phyloP scores from a whole-genome alignment of 2,888 invertebrate species.

The Polymixis flavicincta region DNA sequence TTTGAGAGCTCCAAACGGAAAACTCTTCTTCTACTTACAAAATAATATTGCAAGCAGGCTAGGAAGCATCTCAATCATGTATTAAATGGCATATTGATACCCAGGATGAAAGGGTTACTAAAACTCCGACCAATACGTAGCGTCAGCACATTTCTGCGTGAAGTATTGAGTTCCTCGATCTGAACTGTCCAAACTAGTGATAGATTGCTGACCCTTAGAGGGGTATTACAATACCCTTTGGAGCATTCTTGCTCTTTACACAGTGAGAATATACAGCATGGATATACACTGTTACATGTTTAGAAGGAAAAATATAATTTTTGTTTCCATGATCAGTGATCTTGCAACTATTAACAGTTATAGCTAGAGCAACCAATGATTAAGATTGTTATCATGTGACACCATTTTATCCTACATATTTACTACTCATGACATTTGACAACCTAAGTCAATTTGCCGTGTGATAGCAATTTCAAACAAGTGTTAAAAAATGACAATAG shows the following conservation, averaged over 20 bases:
- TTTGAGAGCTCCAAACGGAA: too few species aligned
- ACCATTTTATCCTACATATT: too few species aligned
- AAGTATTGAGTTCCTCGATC: conserved; percentile 17
- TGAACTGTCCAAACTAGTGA: conserved; percentile 37
- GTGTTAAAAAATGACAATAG: too few species aligned
- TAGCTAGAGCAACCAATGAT: too few species aligned
- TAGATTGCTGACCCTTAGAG: conserved; percentile 30
- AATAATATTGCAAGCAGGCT: background rate
- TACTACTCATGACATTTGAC: too few species aligned
- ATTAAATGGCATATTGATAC: background rate
- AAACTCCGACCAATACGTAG: background rate
- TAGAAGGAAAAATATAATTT: background rate
- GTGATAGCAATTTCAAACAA: too few species aligned
- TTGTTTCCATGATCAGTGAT: background rate
- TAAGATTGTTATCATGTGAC: too few species aligned
- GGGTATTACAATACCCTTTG: conserved; percentile 11
- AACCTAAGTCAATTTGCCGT: too few species aligned
- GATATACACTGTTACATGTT: background rate
- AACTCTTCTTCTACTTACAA: too few species aligned
- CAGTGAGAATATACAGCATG: background rate
- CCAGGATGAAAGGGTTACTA: background rate
- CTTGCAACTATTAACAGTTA: background rate
- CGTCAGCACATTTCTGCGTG: conserved; percentile 44
- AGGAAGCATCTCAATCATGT: background rate
- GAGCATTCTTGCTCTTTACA: background rate